Conservation (phyloP, 2,113 vertebrate species). For the Shinisaurus crocodilurus region DNA sequence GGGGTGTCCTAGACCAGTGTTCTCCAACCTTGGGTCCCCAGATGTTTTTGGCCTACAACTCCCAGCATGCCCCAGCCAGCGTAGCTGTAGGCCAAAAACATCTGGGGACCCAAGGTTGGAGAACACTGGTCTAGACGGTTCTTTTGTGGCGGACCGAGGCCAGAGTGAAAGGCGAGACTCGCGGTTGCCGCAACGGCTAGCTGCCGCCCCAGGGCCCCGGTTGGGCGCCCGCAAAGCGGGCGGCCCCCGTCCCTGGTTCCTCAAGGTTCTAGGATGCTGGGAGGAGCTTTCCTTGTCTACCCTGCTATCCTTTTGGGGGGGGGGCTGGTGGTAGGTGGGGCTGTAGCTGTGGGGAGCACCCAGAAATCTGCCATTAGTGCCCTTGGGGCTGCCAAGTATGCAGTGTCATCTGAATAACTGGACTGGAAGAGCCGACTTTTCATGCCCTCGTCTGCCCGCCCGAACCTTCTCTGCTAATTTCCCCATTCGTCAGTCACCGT, state of each 20-base stretch:
- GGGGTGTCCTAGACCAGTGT: no score
- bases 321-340: not conserved
- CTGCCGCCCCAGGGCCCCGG: not conserved
- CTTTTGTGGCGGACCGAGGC: slow-evolving; percentile 1
- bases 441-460: slow-evolving; percentile 50
- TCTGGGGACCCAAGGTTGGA: no score
- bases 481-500: slow-evolving; percentile 25
- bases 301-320: slow-evolving; percentile 63
- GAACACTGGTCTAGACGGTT: no score
- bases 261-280: slow-evolving; percentile 74
- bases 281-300: slow-evolving; percentile 69
- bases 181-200: not conserved
- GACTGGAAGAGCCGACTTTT: slow-evolving; percentile 59
- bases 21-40: no score
- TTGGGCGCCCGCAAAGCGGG: slow-evolving; percentile 17
- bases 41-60: no score
- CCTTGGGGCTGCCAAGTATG: slow-evolving; percentile 67
- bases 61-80: no score
- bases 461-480: slow-evolving; percentile 58
- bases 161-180: not conserved
- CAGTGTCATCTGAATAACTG: slow-evolving; percentile 48
- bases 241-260: slow-evolving; percentile 40
- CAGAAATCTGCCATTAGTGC: slow-evolving; percentile 75
- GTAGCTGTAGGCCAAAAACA: no score
- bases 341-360: slow-evolving; percentile 74